Percentiles rank a stretch among this genome's conserved stretches.
Conservation (phyloP, 2,888 invertebrate genomes). For the Melitaea athalia region DNA sequence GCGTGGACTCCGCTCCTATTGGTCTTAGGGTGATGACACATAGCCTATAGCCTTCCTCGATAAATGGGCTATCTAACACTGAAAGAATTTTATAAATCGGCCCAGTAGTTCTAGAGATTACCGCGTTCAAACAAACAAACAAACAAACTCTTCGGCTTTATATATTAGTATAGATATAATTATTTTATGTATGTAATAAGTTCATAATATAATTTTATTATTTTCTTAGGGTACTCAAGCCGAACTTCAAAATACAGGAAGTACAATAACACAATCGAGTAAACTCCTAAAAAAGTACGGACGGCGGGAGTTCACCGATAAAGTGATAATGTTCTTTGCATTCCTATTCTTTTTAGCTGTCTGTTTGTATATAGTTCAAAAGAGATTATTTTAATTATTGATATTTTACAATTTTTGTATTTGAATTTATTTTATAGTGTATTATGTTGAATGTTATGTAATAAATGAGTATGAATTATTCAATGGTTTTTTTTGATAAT, state of each 20-base stretch:
- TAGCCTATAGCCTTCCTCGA: too few species aligned
- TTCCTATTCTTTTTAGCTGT: conserved; percentile 94
- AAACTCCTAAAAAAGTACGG: conserved; percentile 97
- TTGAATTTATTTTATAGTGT: conserved; percentile 18
- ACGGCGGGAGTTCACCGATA: conserved; percentile 96
- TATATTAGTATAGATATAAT: neutral
- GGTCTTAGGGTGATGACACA: too few species aligned
- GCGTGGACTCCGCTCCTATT: too few species aligned
- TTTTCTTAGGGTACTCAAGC: conserved; percentile 85
- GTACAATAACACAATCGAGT: conserved; percentile 93
- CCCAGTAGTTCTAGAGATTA: too few species aligned
- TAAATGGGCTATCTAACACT: too few species aligned
- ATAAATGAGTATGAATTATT: conserved; percentile 7
- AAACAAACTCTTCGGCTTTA: too few species aligned
- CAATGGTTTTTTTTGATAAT: neutral
- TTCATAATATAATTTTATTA: conserved; percentile 1
- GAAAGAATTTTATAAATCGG: too few species aligned
- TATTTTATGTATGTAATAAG: neutral
- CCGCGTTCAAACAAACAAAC: too few species aligned
- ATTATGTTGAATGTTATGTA: conserved; percentile 20
- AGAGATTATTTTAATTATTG: conserved; percentile 86
- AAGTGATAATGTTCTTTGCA: conserved; percentile 93
- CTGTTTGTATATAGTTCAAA: conserved; percentile 96
- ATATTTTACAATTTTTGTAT: conserved; percentile 16
- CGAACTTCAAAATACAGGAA: conserved; percentile 92